Evolutionary conservation across 2,888 invertebrate genomes (phyloP).

Genomic region (Leptarthrus brevirostris): DNA sequence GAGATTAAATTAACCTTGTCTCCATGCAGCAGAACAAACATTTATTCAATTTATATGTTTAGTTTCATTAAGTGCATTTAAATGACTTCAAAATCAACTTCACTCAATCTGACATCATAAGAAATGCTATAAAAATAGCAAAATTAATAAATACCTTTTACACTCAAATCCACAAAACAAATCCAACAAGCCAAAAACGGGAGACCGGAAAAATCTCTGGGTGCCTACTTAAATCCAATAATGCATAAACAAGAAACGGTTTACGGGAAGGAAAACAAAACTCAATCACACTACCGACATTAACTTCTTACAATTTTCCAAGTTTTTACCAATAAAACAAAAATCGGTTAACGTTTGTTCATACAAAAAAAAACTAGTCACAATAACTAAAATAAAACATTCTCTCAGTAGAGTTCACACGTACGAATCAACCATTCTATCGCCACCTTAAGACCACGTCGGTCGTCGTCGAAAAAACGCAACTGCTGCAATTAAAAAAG

Average conservation of each 20-base stretch:
- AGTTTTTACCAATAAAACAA: conserved; percentile 10
- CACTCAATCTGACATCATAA: no score
- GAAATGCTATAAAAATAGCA: no score
- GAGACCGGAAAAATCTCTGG: neutral
- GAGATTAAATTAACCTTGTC: no score
- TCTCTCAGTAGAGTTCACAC: conserved; percentile 1
- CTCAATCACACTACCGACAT: conserved; percentile 20
- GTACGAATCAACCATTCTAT: neutral
- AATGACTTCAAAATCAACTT: no score
- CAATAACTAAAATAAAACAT: conserved; percentile 3
- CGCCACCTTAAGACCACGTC: neutral
- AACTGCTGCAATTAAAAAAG: conserved; percentile 50
- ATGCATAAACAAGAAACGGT: neutral
- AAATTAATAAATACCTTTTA: no score
- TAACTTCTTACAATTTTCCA: conserved; percentile 9
- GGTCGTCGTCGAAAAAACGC: conserved; percentile 38
- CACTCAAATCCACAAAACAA: no score
- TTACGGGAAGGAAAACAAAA: conserved; percentile 3
- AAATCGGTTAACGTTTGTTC: conserved; percentile 21
- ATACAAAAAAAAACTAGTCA: conserved; percentile 33
- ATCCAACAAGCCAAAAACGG: no score
- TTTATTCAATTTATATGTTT: no score
- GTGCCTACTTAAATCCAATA: conserved; percentile 41
- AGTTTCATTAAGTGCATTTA: no score
- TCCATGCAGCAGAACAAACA: no score